Evolutionary conservation across 2,888 invertebrate species (phyloP), one percentile per base, ranked within the genome.

Genomic region (Cerceris ruficornis): DNA sequence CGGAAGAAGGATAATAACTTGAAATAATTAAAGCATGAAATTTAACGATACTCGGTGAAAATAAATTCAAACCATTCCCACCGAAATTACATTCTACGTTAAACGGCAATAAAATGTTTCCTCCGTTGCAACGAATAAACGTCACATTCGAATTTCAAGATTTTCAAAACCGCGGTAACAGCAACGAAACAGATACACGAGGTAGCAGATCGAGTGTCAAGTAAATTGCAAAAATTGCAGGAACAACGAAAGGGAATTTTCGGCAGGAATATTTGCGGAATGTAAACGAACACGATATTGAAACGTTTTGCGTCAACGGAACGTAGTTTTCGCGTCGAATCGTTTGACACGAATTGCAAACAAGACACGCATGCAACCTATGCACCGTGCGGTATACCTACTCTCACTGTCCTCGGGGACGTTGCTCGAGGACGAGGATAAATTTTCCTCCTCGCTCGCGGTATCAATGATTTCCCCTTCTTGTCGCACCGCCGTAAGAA

Each of bases 371-470:
- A 52, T 52, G 76, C 59, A 68, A 65, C 28, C 67, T 54, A 61
- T 46, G 62, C 69, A 68, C 41, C 61, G 67, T 50, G 9, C 55
- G 55, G 39, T 57, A 50, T 52, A 71, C 77, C 46, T 46, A 13
- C 54, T 78, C 81, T 81, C 75, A 70, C 70, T 78, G 81, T 81
- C 81, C 82, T 81, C 78, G 81, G 78, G 81, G 81, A 82, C 82
- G 78, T 75, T 78, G 75, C 70, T 81, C 82, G 82, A 82, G 82
- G 82, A 82, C 82, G 81, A 73, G 75, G 81, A 82, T 82, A 81
- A 78, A 75, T 82, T 82, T 78, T 78, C 82, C 78, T 82, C 78
- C 60, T 78, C 67, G 73, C 75, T 28, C 28, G 42, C 52, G 74
- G 58, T 75, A 75, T 81, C 72, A 69, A 69, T 75, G 72, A 75